Evolutionary conservation across 1,140 invertebrate genomes (phyloP), one percentile per base, ranked within the genome.

Genomic region (Drosophila subpulchrella): DNA sequence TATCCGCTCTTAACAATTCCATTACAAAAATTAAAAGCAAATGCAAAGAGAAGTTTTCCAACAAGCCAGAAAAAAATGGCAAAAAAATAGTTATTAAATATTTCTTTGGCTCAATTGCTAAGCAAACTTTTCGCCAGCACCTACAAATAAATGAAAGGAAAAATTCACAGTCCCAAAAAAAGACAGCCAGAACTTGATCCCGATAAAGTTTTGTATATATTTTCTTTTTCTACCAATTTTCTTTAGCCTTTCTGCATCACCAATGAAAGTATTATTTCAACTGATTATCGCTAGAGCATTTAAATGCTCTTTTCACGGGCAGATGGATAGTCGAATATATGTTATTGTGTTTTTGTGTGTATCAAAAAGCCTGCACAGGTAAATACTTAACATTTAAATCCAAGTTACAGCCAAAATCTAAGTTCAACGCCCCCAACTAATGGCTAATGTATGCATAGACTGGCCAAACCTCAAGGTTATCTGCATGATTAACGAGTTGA

Each of bases 21-120:
- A 88, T 89, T 89, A 83, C 63, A 89, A 61, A 75, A 78, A 88
- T 88, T 78, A 88, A 89, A 89, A 84, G 75, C 56, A 83, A 70
- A 62, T 70, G 74, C 74, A 72, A 84, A 84, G 61, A 38, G 50
- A 76, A 86, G 56, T 79, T 84, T 54, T 42, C 30, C 20, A 75
- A 30, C 68, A 42, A 39, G 48, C 46, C 36, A 27, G 42, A 51
- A 41, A 72, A 66, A 66, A 46, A 47, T 24, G 38, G 53, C 42
- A 63, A 41, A 41, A 77, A 83, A 89, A 89, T 89, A 84, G 76
- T 88, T 89, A 88, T 88, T 89, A 89, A 89, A 89, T 84, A 89
- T 71, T 88, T 89, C 80, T 74, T 84, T 89, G 44, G 68, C 80
- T 80, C 73, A 80, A 89, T 88, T 77, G 76, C 76, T 71, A 44